Base-by-base conservation (phyloP, 2,888 invertebrate genomes). In the Teleogryllus oceanicus region DNA sequence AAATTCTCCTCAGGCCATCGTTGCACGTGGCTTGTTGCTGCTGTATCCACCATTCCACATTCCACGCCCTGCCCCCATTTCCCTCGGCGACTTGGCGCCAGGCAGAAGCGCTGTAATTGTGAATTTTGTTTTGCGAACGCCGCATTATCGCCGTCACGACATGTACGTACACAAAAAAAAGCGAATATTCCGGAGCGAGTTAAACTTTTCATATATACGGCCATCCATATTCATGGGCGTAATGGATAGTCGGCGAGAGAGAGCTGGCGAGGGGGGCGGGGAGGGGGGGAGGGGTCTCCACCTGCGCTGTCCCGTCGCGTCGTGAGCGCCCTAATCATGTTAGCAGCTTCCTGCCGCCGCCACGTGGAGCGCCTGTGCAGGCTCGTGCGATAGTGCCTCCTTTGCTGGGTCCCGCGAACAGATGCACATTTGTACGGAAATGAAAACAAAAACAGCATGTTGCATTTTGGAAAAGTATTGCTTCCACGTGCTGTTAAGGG, bases 151-250 rank as follows among this genome's bases (percentile, higher is more conserved):
- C 62, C 62, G n/a, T 62, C 62, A n/a, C 62, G 62, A 62, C 62
- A 62, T 62, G n/a, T 62, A 5, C 62, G 62, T 62, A 62, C n/a
- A 62, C 62, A 62, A 62, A 62, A 62, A 62, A 62, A n/a, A n/a
- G n/a, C 62, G 62, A 13, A 62, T n/a, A n/a, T 62, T 18, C 62
- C 13, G 11, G 62, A 62, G 62, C 16, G n/a, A 62, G 62, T 8
- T 62, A 62, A 62, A 62, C 62, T 62, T 62, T 62, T 62, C 62
- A 62, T 62, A 62, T 62, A 62, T 62, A 62, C 62, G 62, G 62
- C n/a, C 62, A 62, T 62, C 62, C 62, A 62, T 62, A 62, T 62
- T 62, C 62, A 62, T 18, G 62, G 62, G 13, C n/a, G 62, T 62
- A 62, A 62, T 62, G 62, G 62, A 62, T 62, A 62, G 16, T 18